phyloP scores from a whole-genome alignment of 2,888 invertebrate species.

The Drosophila cognata region DNA sequence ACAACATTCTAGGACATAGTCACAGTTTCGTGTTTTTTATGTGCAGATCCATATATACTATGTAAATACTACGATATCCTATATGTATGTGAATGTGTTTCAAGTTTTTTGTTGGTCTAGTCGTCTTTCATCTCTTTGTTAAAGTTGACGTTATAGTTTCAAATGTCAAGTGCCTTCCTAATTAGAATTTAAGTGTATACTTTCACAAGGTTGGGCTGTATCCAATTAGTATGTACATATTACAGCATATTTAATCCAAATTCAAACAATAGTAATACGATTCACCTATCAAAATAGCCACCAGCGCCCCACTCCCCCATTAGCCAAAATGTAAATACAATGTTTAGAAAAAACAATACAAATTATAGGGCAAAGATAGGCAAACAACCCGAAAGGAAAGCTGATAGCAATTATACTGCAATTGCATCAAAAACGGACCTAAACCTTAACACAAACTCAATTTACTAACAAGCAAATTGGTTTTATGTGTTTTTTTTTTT shows the following conservation, averaged over 20 bases:
- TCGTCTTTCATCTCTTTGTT: conserved; percentile 45
- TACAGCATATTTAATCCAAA: conserved; percentile 17
- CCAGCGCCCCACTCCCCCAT: conserved; percentile 30
- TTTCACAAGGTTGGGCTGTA: conserved; percentile 10
- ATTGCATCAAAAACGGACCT: conserved; percentile 15
- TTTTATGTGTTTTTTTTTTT: background rate
- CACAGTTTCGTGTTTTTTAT: background rate
- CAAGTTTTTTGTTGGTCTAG: conserved; percentile 11
- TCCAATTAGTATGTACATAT: conserved; percentile 44
- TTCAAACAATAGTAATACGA: conserved; percentile 11
- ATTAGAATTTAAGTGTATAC: conserved; percentile 66
- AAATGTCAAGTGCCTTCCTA: conserved; percentile 76
- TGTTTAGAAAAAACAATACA: conserved; percentile 12
- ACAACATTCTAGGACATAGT: conserved; percentile 24
- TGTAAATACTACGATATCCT: conserved; percentile 11
- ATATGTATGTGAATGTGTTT: conserved; percentile 12
- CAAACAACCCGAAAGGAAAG: background rate
- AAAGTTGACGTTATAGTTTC: conserved; percentile 57
- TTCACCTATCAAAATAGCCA: conserved; percentile 32
- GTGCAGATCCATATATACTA: conserved; percentile 10
- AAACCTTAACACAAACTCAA: conserved; percentile 15
- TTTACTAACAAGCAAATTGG: conserved; percentile 28
- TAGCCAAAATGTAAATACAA: conserved; percentile 62
- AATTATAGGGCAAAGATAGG: conserved; percentile 27
- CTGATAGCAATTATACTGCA: conserved; percentile 9